These are phyloP conservation scores for Halcyon malimbica DNA, from an alignment of 2,113 vertebrate species.

Conservation along the genomic window DNA sequence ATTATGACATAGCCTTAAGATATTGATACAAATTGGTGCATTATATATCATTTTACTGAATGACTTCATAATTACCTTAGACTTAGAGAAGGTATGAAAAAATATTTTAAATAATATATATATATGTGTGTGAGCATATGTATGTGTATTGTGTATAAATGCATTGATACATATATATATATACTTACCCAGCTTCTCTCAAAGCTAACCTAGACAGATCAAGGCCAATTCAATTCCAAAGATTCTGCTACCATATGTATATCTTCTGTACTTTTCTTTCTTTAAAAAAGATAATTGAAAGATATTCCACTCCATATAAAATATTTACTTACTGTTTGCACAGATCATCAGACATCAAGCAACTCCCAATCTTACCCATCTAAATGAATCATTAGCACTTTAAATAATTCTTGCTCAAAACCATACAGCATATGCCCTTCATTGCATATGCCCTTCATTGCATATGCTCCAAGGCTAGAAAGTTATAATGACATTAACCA, in stretches of 20 bases:
- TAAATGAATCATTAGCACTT: slow-evolving; percentile 19
- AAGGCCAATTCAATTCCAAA: background rate
- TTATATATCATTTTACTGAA: background rate
- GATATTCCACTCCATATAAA: background rate
- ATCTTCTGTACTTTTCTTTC: background rate
- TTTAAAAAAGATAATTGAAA: background rate
- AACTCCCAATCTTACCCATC: background rate
- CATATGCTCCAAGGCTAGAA: background rate
- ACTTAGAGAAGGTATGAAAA: background rate
- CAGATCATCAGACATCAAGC: background rate
- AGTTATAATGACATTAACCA: background rate
- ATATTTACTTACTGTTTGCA: background rate
- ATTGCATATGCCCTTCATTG: background rate
- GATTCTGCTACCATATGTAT: background rate
- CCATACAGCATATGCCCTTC: background rate
- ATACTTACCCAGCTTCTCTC: background rate
- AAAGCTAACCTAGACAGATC: background rate
- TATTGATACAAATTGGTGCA: background rate
- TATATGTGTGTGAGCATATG: background rate
- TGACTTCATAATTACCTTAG: background rate
- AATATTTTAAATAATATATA: background rate
- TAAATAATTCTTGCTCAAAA: background rate
- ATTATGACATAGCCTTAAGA: background rate
- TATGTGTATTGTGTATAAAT: background rate
- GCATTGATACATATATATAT: background rate